These are phyloP conservation scores for Cyrtonyx montezumae DNA, from an alignment of 2,113 vertebrate species.

Conservation along the genomic window DNA sequence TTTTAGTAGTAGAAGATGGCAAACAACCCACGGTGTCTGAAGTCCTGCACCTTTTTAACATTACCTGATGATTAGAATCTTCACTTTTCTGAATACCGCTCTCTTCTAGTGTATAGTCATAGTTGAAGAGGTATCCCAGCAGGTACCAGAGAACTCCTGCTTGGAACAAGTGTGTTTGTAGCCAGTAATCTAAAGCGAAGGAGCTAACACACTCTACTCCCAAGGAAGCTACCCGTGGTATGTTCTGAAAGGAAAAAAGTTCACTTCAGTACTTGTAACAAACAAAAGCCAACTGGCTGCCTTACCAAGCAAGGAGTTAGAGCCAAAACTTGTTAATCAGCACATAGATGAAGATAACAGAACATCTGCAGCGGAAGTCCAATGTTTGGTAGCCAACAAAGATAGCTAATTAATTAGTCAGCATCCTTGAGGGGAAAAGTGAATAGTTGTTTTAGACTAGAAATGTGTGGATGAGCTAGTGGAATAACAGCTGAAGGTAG, in stretches of 20 bases:
- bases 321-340: not conserved
- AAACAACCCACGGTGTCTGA: fast-evolving
- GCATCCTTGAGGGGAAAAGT: not conserved
- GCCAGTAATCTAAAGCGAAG: slow-evolving; percentile 95
- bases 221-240: slow-evolving; percentile 89
- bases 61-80: slow-evolving; percentile 95
- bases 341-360: not conserved
- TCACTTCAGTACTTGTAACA: not conserved
- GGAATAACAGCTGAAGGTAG: not conserved
- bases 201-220: slow-evolving; percentile 94
- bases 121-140: slow-evolving; percentile 93
- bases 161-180: slow-evolving; percentile 95
- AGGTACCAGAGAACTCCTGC: slow-evolving; percentile 96
- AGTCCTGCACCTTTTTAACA: not conserved
- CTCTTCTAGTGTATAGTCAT: slow-evolving; percentile 97
- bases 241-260: slow-evolving; percentile 72
- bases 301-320: not conserved
- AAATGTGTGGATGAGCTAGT: not conserved
- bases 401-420: not conserved
- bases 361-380: not conserved
- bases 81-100: slow-evolving; percentile 95
- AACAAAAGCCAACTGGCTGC: not conserved
- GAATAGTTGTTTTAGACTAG: not conserved
- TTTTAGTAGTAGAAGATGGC: not conserved
- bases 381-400: not conserved